Base-by-base conservation (phyloP, 2,797 vertebrate species). In the Phrynocephalus forsythii region DNA sequence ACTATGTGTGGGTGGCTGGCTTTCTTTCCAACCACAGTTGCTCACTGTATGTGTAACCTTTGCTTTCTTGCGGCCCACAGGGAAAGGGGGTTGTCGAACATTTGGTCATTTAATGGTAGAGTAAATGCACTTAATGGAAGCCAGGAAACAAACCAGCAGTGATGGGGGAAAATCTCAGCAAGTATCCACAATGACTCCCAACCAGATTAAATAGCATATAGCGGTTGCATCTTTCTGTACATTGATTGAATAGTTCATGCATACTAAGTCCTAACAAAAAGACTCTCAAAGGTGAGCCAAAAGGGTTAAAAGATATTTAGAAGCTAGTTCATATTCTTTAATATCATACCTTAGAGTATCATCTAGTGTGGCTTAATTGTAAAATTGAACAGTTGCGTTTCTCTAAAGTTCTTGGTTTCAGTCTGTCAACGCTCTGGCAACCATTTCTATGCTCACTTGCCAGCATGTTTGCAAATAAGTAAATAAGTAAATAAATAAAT, bases 41-140 rank as follows among this genome's bases (percentile, higher is more conserved):
- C 11, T 80, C 67, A 60, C 2, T 9, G 7, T 73, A 60, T 80
- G 80, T 15, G 16, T 77, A 83, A 77, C 30, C 48, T 76, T 82
- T 67, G 69, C 69, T 56, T 82, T 82, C 44, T 15, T 3, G n/a
- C 5, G 16, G 28, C 30, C 66, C 13, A 7, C 1, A 26, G 80
- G 48, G 16, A 13, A 56, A 73, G 18, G 75, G 69, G 48, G n/a
- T 72, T 66, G 66, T 15, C n/a, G 50, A 44, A 38, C 11, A 10
- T 9, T 80, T 48, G 5, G 28, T 52, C 63, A 52, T 68, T 82
- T 87, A 44, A 87, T 60, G 82, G 20, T 52, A 82, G 48, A 76
- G 44, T 75, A 63, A 75, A 33, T 8, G 33, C 33, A 6, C 26
- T 87, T 63, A 81, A n/a, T 8, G 15, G 80, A 38, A 77, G 22